Conservation (phyloP, 2,888 invertebrate genomes). For the Phorcus lineatus region DNA sequence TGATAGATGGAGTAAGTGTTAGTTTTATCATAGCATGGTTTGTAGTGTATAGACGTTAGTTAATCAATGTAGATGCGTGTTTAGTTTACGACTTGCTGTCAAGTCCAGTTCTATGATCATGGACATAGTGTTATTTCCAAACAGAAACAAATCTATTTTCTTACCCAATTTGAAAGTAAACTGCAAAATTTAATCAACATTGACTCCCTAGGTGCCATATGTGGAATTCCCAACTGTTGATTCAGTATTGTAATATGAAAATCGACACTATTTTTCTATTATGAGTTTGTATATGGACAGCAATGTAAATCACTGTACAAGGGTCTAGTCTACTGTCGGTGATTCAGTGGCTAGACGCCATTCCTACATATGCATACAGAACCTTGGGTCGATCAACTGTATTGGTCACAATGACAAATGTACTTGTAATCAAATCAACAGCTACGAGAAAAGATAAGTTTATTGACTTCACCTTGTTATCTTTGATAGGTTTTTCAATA, state of each 20-base stretch:
- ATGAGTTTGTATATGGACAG: background rate
- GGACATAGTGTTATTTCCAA: slow-evolving; percentile 14
- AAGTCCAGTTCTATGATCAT: background rate
- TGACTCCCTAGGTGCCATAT: slow-evolving; percentile 18
- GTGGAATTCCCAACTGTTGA: slow-evolving; percentile 13
- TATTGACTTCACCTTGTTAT: too few relatives aligned
- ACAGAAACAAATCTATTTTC: slow-evolving; percentile 17
- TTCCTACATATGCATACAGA: too few relatives aligned
- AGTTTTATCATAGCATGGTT: slow-evolving; percentile 16
- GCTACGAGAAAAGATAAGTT: too few relatives aligned
- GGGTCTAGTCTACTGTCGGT: background rate
- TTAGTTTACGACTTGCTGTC: too few relatives aligned
- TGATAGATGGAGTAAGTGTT: background rate
- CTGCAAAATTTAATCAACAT: background rate
- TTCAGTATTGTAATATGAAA: slow-evolving; percentile 12
- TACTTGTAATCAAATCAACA: too few relatives aligned
- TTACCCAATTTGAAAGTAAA: background rate
- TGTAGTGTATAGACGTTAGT: background rate
- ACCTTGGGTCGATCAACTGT: too few relatives aligned
- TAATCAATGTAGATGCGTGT: too few relatives aligned
- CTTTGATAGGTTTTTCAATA: too few relatives aligned
- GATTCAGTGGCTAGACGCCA: too few relatives aligned
- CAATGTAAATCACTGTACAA: background rate
- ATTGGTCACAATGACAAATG: too few relatives aligned
- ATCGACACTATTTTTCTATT: slow-evolving; percentile 3